Evolutionary conservation across 2,113 vertebrate genomes (phyloP).

Genomic region (Fregetta grallaria): DNA sequence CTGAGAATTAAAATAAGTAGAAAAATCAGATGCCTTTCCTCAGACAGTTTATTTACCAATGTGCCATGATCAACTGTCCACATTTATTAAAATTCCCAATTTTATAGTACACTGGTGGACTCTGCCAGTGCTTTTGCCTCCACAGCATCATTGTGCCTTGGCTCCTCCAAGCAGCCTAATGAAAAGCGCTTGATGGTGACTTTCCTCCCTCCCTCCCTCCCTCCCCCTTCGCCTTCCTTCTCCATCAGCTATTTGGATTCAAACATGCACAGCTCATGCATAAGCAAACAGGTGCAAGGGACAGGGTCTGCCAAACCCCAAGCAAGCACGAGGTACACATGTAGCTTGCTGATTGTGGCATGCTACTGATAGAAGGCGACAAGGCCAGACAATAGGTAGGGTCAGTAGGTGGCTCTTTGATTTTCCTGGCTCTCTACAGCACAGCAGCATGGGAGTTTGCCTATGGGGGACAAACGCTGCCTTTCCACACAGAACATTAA

Average conservation of each 20-base stretch:
- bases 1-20: not conserved
- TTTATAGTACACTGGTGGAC: not conserved
- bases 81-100: not conserved
- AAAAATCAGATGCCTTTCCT: not conserved
- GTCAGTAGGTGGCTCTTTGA: conserved; percentile 80
- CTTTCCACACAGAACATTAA: not conserved
- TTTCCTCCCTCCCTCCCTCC: not conserved
- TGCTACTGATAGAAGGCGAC: conserved; percentile 70
- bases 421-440: conserved; percentile 66
- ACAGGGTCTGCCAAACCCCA: conserved; percentile 64
- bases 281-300: conserved; percentile 81
- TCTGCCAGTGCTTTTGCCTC: not conserved
- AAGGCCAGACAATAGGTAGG: conserved; percentile 75
- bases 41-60: not conserved
- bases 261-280: conserved; percentile 74
- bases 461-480: not conserved
- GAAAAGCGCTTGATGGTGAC: conserved; percentile 17
- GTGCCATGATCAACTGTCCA: not conserved
- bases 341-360: conserved; percentile 75
- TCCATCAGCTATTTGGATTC: conserved; percentile 60
- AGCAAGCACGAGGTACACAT: conserved; percentile 74
- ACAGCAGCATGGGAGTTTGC: conserved; percentile 57
- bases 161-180: not conserved
- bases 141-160: not conserved
- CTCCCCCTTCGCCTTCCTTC: not conserved